A percentile compares a stretch with the other conserved stretches of the same genome.
These are phyloP conservation scores for Philopotamus ludificatus DNA, from an alignment of 1,140 invertebrate species.

Conservation along the genomic window DNA sequence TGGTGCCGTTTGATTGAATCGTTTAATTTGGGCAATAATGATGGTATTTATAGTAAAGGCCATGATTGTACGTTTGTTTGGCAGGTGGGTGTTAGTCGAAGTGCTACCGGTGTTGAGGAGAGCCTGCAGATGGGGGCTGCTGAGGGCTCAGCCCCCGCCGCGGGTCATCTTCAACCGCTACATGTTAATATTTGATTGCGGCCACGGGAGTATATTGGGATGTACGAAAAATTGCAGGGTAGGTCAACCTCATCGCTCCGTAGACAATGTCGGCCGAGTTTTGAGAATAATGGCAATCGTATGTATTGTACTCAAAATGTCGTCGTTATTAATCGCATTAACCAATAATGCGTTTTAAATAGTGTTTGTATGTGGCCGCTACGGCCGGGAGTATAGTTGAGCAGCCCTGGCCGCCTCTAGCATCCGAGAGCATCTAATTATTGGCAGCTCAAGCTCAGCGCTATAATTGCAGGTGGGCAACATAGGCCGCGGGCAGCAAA, in stretches of 20 bases:
- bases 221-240: conserved; percentile 7
- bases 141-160: conserved; percentile 22
- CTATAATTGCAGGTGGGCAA: conserved; percentile 27
- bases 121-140: conserved; percentile 6
- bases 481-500: conserved; percentile 11
- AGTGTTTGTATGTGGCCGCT: too few species aligned
- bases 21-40: not conserved
- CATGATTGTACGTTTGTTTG: not conserved
- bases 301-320: too few species aligned
- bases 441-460: conserved; percentile 11
- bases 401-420: not conserved
- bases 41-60: not conserved
- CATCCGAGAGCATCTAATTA: conserved; percentile 21
- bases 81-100: not conserved
- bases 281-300: too few species aligned
- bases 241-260: conserved; percentile 8
- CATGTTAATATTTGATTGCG: conserved; percentile 6
- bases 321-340: too few species aligned
- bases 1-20: too few species aligned
- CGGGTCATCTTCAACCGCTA: conserved; percentile 14
- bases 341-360: too few species aligned
- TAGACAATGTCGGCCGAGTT: too few species aligned
- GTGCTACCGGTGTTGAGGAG: conserved; percentile 20
- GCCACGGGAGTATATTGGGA: not conserved
- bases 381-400: not conserved